phyloP scores from a whole-genome alignment of 2,888 invertebrate genomes.

The Xylocampa areola region DNA sequence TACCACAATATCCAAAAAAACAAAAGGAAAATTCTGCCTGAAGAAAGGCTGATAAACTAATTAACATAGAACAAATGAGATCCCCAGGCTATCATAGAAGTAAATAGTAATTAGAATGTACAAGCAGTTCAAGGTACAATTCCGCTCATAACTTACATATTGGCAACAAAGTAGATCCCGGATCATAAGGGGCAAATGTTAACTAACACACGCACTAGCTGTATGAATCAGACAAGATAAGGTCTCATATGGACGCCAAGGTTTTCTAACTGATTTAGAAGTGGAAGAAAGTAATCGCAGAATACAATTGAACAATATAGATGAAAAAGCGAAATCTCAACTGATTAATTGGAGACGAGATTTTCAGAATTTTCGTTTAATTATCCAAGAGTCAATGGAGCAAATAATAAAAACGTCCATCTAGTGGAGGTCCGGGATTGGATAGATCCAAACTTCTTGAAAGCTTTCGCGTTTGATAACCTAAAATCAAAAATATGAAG shows the following conservation, averaged over 20 bases:
- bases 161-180: constrained; percentile 59
- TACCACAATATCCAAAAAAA: not conserved
- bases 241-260: constrained; percentile 25
- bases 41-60: constrained; percentile 26
- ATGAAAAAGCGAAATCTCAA: too few relatives aligned
- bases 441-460: too few relatives aligned
- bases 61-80: constrained; percentile 17
- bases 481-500: too few relatives aligned
- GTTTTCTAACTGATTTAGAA: constrained; percentile 7
- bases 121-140: constrained; percentile 50
- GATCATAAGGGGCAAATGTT: constrained; percentile 50
- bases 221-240: constrained; percentile 47
- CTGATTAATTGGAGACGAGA: too few relatives aligned
- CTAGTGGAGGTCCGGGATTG: too few relatives aligned
- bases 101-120: constrained; percentile 47
- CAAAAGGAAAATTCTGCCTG: constrained; percentile 6
- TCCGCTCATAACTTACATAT: constrained; percentile 33
- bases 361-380: too few relatives aligned
- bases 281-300: constrained; percentile 15
- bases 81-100: constrained; percentile 32
- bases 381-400: too few relatives aligned
- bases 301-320: too few relatives aligned
- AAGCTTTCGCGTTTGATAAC: too few relatives aligned
- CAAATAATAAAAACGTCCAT: too few relatives aligned
- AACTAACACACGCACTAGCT: constrained; percentile 16